A percentile compares a stretch with the other conserved stretches of the same genome.
Evolutionary conservation across 2,113 vertebrate species (phyloP).

Genomic region (Anoura caudifer): DNA sequence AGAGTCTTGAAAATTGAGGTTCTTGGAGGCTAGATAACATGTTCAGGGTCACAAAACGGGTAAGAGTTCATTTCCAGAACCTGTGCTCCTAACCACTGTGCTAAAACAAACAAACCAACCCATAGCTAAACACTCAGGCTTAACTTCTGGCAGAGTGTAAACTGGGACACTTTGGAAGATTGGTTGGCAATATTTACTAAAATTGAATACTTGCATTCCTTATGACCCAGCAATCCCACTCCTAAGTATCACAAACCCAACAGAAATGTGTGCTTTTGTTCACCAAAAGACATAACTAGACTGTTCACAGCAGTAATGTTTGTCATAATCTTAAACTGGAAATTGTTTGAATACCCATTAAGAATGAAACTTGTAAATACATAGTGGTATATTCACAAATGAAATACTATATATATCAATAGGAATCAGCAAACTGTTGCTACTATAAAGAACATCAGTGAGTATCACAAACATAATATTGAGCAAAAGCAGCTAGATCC

Average conservation of each 20-base stretch:
- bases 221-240: neutral
- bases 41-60: neutral
- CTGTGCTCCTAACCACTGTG: neutral
- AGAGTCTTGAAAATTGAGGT: neutral
- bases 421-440: neutral
- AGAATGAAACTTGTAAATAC: neutral
- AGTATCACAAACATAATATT: neutral
- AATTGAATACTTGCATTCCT: neutral
- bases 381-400: neutral
- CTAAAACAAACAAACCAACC: neutral
- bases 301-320: neutral
- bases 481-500: slow-evolving; percentile 4
- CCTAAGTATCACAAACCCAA: neutral
- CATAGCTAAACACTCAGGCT: neutral
- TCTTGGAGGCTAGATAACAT: neutral
- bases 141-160: neutral
- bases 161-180: neutral
- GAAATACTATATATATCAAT: neutral
- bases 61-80: neutral
- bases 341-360: neutral
- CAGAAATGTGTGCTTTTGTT: neutral
- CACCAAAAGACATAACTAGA: neutral
- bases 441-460: neutral
- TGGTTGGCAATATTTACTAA: neutral
- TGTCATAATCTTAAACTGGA: neutral